Conservation (phyloP, 1,140 invertebrate genomes). For the Callitettix versicolor region DNA sequence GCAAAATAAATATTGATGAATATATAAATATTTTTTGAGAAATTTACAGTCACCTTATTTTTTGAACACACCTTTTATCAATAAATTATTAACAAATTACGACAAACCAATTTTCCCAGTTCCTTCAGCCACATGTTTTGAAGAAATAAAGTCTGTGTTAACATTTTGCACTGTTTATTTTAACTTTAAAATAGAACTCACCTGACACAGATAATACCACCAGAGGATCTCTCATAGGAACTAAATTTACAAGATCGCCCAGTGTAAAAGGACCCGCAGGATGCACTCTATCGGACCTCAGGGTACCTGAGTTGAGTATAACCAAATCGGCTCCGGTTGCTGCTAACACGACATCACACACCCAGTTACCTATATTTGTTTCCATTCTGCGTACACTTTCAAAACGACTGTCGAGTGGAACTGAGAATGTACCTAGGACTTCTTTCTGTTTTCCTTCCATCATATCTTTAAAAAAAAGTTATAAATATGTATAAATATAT, state of each 20-base stretch:
- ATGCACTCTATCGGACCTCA: constrained; percentile 65
- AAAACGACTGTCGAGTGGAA: constrained; percentile 77
- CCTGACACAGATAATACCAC: constrained; percentile 55
- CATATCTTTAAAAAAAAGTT: constrained; percentile 51
- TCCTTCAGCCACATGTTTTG: too few species aligned
- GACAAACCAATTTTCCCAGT: too few species aligned
- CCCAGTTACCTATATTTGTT: constrained; percentile 85
- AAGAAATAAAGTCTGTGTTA: too few species aligned
- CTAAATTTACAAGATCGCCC: constrained; percentile 66
- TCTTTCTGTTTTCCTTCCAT: constrained; percentile 74
- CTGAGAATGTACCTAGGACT: constrained; percentile 66
- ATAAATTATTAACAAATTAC: too few species aligned
- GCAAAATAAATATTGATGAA: too few species aligned
- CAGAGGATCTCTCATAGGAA: constrained; percentile 75
- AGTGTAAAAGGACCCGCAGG: constrained; percentile 70
- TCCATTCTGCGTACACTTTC: constrained; percentile 64
- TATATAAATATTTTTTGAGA: too few species aligned
- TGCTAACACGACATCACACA: constrained; percentile 71
- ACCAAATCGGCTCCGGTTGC: constrained; percentile 74
- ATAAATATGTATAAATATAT: too few species aligned
- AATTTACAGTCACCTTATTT: too few species aligned
- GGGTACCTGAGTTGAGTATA: constrained; percentile 78
- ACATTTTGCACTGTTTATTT: too few species aligned
- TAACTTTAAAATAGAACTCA: too few species aligned
- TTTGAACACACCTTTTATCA: too few species aligned